These are phyloP conservation scores for Ceyx margarethae DNA, from an alignment of 2,113 vertebrate species.

Conservation along the genomic window DNA sequence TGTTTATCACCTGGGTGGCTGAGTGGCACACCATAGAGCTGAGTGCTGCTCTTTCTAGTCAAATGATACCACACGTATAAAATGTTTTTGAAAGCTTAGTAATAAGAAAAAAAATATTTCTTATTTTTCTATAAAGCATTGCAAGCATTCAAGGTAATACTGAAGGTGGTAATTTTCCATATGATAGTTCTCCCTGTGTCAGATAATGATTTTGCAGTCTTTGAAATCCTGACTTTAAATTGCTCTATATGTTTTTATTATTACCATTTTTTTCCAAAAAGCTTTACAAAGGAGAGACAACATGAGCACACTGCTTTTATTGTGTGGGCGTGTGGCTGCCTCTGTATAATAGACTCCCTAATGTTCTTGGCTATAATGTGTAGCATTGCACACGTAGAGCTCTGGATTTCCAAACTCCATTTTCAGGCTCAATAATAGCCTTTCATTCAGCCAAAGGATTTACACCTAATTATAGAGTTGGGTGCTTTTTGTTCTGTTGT, in stretches of 20 bases:
- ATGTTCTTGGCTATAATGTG: slow-evolving; percentile 8
- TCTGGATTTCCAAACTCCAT: slow-evolving; percentile 19
- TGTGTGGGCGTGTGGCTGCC: neutral
- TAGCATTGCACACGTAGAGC: neutral
- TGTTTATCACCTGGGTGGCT: neutral
- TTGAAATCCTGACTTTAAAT: slow-evolving; percentile 29
- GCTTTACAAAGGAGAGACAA: slow-evolving; percentile 57
- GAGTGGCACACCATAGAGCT: neutral
- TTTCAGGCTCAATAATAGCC: slow-evolving; percentile 36
- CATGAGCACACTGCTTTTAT: neutral
- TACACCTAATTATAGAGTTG: neutral
- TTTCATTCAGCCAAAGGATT: slow-evolving; percentile 9
- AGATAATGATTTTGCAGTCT: slow-evolving; percentile 38
- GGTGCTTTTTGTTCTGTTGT: slow-evolving; percentile 17
- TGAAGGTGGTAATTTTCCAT: slow-evolving; percentile 39
- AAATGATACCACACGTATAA: neutral
- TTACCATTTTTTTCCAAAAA: slow-evolving; percentile 44
- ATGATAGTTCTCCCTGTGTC: slow-evolving; percentile 11
- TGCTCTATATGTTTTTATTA: slow-evolving; percentile 49
- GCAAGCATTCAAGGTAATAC: slow-evolving; percentile 14
- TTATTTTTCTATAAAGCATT: slow-evolving; percentile 27
- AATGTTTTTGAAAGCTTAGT: neutral
- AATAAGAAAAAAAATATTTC: neutral
- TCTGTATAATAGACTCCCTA: slow-evolving; percentile 1
- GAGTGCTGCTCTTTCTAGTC: neutral